phyloP scores from a whole-genome alignment of 1,140 invertebrate genomes.

The Lepidurus arcticus region DNA sequence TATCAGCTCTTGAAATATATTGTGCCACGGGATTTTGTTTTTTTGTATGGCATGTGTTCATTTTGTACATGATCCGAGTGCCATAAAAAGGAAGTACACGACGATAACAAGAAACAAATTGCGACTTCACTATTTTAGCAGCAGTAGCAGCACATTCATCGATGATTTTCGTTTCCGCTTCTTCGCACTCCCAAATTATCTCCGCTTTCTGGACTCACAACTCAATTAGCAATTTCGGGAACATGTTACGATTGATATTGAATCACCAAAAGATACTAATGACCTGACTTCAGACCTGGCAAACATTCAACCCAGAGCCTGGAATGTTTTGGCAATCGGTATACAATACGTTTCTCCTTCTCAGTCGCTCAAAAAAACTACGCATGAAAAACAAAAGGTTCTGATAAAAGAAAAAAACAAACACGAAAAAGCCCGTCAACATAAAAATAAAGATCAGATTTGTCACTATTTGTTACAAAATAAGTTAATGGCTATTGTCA shows the following conservation, averaged over 20 bases:
- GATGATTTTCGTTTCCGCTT: slow-evolving; percentile 10
- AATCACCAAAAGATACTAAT: slow-evolving; percentile 4
- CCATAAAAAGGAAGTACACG: slow-evolving; percentile 21
- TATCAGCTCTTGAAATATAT: neutral
- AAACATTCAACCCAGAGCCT: neutral
- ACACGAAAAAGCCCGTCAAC: neutral
- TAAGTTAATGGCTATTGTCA: no score
- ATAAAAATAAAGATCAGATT: neutral
- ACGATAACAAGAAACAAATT: slow-evolving; percentile 20
- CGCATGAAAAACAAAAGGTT: neutral
- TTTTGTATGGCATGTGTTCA: slow-evolving; percentile 19
- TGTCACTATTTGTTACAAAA: no score
- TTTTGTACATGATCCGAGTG: slow-evolving; percentile 21
- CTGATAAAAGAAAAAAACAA: neutral
- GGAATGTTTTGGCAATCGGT: slow-evolving; percentile 21
- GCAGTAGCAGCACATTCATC: slow-evolving; percentile 12
- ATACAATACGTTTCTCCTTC: neutral
- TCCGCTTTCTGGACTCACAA: neutral
- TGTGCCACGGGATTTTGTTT: neutral
- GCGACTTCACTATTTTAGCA: slow-evolving; percentile 21
- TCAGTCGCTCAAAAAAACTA: neutral
- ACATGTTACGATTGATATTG: slow-evolving; percentile 1
- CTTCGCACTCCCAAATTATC: neutral
- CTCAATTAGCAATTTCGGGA: neutral
- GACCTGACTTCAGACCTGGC: slow-evolving; percentile 16